Base-by-base conservation (phyloP, 2,113 vertebrate species). In the Craseonycteris thonglongyai region DNA sequence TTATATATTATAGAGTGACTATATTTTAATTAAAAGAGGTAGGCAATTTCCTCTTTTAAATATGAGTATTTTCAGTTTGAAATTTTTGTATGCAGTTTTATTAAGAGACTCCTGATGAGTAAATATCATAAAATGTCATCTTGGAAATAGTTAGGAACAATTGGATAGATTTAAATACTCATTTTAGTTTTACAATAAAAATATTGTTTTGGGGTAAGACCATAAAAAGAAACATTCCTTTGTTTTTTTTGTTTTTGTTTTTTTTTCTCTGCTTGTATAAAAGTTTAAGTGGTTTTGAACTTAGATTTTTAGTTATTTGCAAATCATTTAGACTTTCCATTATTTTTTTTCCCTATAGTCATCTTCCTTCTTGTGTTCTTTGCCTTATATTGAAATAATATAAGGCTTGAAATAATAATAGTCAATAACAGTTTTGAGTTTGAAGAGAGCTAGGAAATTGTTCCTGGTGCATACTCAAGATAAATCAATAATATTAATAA, bases 281-380 rank as follows among this genome's bases (percentile, higher is more conserved):
- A 90, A 59, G 10, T 88, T 83, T 49, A 90, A 88, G 47, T 92
- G 38, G 24, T 84, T 82, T 90, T 72, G 0, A 93, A 71, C 49
- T 88, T 87, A 78, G 5, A 26, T 58, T 96, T 96, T 71, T 66
- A 83, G 68, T 86, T 68, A 63, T 63, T 75, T 93, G 58, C 75
- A 80, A 78, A 63, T 92, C 24, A 82, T 95, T 82, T 76, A 93
- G 86, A 74, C 42, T 88, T 94, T 54, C 5, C 65, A 69, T 66
- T 76, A 7, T 56, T 94, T 84, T 69, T 38, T 93, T 89, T 81
- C 16, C 59, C 21, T 91, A 1, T 28, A 30, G 30, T 91, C 65
- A 86, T 58, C 35, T 79, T 90, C 82, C 9, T 85, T 68, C 7
- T 85, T 93, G 18, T 22, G 30, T 58, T 89, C 56, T 85, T 95